These are phyloP conservation scores for Sminthurinus signatus DNA, from an alignment of 1,140 invertebrate genomes.

Conservation along the genomic window DNA sequence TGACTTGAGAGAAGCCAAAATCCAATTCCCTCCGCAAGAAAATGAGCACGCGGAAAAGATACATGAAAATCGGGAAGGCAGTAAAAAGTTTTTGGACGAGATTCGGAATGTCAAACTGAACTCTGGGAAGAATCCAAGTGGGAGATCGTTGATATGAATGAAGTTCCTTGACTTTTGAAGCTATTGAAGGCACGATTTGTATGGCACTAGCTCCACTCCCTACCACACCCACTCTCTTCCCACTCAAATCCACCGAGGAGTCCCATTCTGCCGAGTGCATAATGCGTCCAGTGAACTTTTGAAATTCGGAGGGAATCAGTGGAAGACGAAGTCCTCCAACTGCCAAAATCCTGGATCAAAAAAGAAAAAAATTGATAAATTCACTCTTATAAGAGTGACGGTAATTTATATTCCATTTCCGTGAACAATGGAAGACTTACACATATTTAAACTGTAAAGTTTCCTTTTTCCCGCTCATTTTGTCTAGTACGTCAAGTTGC, in stretches of 20 bases:
- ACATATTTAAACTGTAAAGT: too few species aligned
- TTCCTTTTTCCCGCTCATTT: not conserved
- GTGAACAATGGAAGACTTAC: too few species aligned
- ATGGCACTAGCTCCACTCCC: constrained; percentile 30
- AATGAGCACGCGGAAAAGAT: not conserved
- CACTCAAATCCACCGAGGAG: constrained; percentile 10
- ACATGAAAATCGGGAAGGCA: constrained; percentile 1
- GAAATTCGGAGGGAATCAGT: constrained; percentile 24
- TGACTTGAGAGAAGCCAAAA: not conserved
- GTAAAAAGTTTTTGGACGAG: not conserved
- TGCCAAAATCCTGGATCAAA: constrained; percentile 26
- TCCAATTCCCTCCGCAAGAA: constrained; percentile 3
- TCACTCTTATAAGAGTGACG: too few species aligned
- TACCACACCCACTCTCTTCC: constrained; percentile 27
- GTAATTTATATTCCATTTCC: too few species aligned
- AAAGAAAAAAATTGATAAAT: too few species aligned
- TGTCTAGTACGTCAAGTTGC: not conserved
- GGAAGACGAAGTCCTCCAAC: constrained; percentile 23
- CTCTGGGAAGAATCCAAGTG: constrained; percentile 8
- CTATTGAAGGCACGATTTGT: constrained; percentile 31
- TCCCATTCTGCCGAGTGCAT: constrained; percentile 31
- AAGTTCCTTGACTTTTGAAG: constrained; percentile 18
- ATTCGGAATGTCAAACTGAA: constrained; percentile 8
- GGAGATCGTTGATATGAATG: constrained; percentile 28
- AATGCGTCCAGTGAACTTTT: constrained; percentile 12